Evolutionary conservation across 2,113 vertebrate species (phyloP).

Genomic region (Myocastor coypus): DNA sequence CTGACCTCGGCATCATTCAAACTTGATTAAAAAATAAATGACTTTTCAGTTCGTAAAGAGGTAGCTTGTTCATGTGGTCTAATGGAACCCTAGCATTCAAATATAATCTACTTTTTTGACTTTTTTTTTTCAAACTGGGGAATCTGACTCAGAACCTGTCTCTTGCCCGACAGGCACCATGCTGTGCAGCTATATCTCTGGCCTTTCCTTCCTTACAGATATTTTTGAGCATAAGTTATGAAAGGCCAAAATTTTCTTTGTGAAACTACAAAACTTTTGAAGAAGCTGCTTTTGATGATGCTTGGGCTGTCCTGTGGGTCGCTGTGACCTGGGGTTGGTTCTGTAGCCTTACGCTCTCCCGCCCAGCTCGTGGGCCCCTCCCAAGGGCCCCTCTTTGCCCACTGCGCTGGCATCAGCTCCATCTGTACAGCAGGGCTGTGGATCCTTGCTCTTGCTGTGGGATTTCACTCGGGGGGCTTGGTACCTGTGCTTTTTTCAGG

Average conservation of each 20-base stretch:
- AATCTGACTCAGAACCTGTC: too few species aligned
- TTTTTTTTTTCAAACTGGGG: too few species aligned
- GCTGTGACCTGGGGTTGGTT: neutral
- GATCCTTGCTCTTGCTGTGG: neutral
- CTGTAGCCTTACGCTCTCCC: neutral
- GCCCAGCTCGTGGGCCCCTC: fast-evolving
- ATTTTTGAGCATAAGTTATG: neutral
- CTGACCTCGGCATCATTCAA: neutral
- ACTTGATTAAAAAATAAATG: slow-evolving; percentile 48
- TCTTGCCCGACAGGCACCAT: too few species aligned
- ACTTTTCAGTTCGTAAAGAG: slow-evolving; percentile 8
- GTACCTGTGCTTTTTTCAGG: neutral
- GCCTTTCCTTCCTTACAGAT: neutral
- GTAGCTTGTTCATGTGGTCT: neutral
- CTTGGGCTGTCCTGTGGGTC: neutral
- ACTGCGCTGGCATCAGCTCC: neutral
- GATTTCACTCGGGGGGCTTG: neutral
- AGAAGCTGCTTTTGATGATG: neutral
- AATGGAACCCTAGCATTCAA: neutral
- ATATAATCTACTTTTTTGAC: neutral
- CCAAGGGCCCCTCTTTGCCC: too few species aligned
- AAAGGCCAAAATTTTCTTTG: neutral
- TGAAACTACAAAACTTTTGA: neutral
- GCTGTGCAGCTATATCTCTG: too few species aligned
- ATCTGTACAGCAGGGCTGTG: neutral